A percentile compares a stretch with the other conserved stretches of the same genome.
These are phyloP conservation scores for Takifugu rubripes DNA, from an alignment of 2,797 vertebrate genomes.

Conservation along the genomic window DNA sequence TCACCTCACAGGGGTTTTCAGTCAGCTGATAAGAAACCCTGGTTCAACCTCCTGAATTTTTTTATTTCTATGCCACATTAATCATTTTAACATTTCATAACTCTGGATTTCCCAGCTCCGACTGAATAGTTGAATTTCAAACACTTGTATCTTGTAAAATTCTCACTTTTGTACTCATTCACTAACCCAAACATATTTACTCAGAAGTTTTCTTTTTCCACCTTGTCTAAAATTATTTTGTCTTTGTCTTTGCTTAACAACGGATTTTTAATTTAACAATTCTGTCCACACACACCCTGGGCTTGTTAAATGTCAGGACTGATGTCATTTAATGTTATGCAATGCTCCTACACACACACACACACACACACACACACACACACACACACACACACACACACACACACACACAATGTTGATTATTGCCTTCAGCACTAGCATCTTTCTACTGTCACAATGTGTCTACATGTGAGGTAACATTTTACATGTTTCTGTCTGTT, in stretches of 20 bases:
- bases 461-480: conserved; percentile 1
- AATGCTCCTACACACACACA: conserved; percentile 28
- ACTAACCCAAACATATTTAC: too few species aligned
- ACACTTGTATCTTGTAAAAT: too few species aligned
- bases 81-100: too few species aligned
- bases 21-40: too few species aligned
- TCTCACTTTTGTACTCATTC: too few species aligned
- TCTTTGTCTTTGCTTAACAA: too few species aligned
- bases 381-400: conserved; percentile 16
- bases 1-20: too few species aligned
- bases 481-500: background rate
- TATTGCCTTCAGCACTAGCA: conserved; percentile 10
- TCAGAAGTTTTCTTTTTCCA: background rate
- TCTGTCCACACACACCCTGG: conserved; percentile 8
- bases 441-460: background rate
- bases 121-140: too few species aligned
- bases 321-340: conserved; percentile 55
- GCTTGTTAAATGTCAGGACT: conserved; percentile 46
- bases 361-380: conserved; percentile 5
- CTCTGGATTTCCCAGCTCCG: too few species aligned
- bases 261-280: background rate
- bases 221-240: too few species aligned
- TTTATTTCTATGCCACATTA: too few species aligned
- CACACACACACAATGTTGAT: conserved; percentile 4
- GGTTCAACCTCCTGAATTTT: too few species aligned